phyloP scores from a whole-genome alignment of 2,888 invertebrate species.

The Campoplex nolae region DNA sequence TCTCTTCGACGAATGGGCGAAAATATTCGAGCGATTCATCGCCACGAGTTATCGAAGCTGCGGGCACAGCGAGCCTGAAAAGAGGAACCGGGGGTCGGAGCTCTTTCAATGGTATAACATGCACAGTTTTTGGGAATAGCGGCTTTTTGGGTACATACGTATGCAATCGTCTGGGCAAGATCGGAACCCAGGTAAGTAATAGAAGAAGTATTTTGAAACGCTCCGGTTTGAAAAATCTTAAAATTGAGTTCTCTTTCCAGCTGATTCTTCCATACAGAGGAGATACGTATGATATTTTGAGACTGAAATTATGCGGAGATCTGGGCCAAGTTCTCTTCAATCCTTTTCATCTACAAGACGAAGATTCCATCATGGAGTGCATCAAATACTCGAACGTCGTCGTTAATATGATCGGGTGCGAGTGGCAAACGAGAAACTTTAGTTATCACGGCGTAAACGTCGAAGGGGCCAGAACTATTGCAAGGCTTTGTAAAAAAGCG shows the following conservation, averaged over 20 bases:
- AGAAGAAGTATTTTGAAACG: not conserved
- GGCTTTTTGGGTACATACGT: slow-evolving; percentile 96
- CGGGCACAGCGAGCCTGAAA: slow-evolving; percentile 87
- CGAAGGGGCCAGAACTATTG: slow-evolving; percentile 93
- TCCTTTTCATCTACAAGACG: slow-evolving; percentile 93
- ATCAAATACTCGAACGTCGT: slow-evolving; percentile 99
- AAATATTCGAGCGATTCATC: slow-evolving; percentile 73
- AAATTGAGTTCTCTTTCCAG: slow-evolving; percentile 85
- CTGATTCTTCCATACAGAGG: slow-evolving; percentile 96
- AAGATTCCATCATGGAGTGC: slow-evolving; percentile 92
- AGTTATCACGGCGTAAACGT: slow-evolving; percentile 94
- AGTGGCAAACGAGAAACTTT: slow-evolving; percentile 97
- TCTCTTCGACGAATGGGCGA: not conserved
- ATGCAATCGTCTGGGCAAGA: slow-evolving; percentile 95
- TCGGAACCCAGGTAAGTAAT: slow-evolving; percentile 89
- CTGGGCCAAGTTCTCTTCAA: slow-evolving; percentile 97
- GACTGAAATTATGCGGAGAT: slow-evolving; percentile 95
- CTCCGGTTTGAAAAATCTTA: not conserved
- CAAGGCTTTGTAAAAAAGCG: slow-evolving; percentile 89
- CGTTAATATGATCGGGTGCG: slow-evolving; percentile 96
- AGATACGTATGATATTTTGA: slow-evolving; percentile 92
- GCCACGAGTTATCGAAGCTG: slow-evolving; percentile 77
- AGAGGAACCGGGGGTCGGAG: slow-evolving; percentile 96
- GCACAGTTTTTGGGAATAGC: slow-evolving; percentile 98
- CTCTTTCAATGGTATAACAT: slow-evolving; percentile 98